A percentile compares a stretch with the other conserved stretches of the same genome.
Evolutionary conservation across 2,113 vertebrate species (phyloP).

Genomic region (Gambusia affinis): DNA sequence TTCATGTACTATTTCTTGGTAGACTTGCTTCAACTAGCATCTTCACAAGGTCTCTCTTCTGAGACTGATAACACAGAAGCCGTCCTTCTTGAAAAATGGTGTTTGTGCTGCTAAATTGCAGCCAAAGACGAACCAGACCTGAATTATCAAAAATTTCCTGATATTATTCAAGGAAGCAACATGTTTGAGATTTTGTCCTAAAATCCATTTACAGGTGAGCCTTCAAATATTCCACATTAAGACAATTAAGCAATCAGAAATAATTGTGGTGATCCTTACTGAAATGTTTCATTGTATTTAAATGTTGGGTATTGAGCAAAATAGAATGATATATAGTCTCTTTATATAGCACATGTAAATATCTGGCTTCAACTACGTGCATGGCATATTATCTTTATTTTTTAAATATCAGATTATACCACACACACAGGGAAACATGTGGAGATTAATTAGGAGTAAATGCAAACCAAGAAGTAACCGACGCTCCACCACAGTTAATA

Average conservation of each 20-base stretch:
- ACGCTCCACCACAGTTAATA: not conserved
- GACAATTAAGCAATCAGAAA: not conserved
- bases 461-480: not conserved
- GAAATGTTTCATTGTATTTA: no score
- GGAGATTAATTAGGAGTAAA: not conserved
- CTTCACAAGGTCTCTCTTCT: not conserved
- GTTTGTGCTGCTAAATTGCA: no score
- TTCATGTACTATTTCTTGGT: no score
- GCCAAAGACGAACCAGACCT: no score
- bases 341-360: not conserved
- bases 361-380: not conserved
- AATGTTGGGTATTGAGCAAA: not conserved
- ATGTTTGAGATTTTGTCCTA: no score
- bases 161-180: no score
- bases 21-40: not conserved
- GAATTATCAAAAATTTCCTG: no score
- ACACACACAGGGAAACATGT: not conserved
- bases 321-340: not conserved
- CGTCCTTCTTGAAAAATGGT: no score
- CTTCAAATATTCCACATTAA: no score
- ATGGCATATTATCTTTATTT: not conserved
- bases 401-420: not conserved
- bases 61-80: not conserved
- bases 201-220: no score
- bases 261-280: not conserved